Evolutionary conservation across 2,797 vertebrate species (phyloP), one percentile per base, ranked within the genome.

Genomic region (Oreortyx pictus): DNA sequence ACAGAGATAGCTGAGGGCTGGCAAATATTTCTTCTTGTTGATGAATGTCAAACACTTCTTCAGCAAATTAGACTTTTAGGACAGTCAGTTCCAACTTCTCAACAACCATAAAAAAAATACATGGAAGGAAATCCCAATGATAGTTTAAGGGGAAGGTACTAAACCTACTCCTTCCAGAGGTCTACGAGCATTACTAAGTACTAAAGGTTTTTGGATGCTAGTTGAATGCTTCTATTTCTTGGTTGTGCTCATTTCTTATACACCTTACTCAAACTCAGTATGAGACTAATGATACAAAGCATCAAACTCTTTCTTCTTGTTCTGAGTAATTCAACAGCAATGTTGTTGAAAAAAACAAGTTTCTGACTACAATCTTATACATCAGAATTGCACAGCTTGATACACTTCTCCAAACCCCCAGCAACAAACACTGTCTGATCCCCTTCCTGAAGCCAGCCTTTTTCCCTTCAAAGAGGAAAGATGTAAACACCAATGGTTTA

Each of bases 381-480:
- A 89, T 47, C 92, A 83, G 86, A 92, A 82, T 35, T 35, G 56
- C 91, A 87, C 92, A 88, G 87, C 92, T 86, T n/a, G 15, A 95
- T 33, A 87, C 20, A 66, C 75, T 96, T 88, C 72, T 85, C 93
- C 93, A 95, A 93, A 86, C 74, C 87, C 37, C 17, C 44, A 66
- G 66, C 25, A 50, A 92, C 86, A 90, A 89, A 81, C 68, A 33
- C 37, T 66, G 77, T 80, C 70, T 64, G 70, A 90, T 74, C 81
- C 95, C 93, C 89, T 94, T 95, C 90, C 95, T 93, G 94, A 94
- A 96, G 90, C 31, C 33, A 94, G 89, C 89, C 90, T 96, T 91
- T 80, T 59, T 90, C 95, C 92, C 94, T 94, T 33, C 60, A 31
- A 18, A 74, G 59, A 94, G 94, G 93, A 93, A 92, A 92, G 87